These are phyloP conservation scores for Phoeniculus purpureus DNA, from an alignment of 2,797 vertebrate genomes.

Conservation along the genomic window DNA sequence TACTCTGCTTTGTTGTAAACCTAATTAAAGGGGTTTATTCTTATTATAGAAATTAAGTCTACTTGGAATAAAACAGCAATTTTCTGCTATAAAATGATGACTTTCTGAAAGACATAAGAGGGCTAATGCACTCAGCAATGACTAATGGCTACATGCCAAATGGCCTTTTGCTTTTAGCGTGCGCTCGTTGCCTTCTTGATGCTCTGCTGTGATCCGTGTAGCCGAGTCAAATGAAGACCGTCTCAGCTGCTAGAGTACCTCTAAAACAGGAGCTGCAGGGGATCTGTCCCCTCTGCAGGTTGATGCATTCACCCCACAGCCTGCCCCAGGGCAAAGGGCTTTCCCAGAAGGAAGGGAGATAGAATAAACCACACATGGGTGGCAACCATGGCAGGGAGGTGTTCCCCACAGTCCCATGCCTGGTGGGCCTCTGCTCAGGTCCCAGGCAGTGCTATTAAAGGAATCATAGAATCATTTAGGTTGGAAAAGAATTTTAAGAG, in stretches of 20 bases:
- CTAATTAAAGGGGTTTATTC: slow-evolving; percentile 3
- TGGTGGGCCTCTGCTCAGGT: neutral
- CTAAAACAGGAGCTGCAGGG: neutral
- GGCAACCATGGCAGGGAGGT: accelerated
- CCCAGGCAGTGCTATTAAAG: too few species aligned
- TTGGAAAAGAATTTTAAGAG: too few species aligned
- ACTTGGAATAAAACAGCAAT: slow-evolving; percentile 51
- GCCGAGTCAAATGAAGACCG: neutral
- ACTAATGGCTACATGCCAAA: slow-evolving; percentile 21
- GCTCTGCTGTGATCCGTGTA: accelerated
- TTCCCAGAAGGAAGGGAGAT: neutral
- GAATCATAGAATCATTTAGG: too few species aligned
- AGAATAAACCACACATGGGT: accelerated
- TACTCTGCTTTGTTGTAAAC: neutral
- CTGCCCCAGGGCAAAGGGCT: neutral
- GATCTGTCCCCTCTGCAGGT: neutral
- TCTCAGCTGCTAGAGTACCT: accelerated
- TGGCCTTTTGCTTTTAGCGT: neutral
- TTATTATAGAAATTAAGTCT: slow-evolving; percentile 39
- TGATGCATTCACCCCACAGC: neutral
- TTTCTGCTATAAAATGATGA: slow-evolving; percentile 42
- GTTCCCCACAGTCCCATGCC: accelerated
- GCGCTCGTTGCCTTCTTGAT: neutral
- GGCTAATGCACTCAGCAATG: neutral
- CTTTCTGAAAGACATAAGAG: slow-evolving; percentile 41